phyloP scores from a whole-genome alignment of 2,888 invertebrate genomes.

The Drosophila austrosaltans region DNA sequence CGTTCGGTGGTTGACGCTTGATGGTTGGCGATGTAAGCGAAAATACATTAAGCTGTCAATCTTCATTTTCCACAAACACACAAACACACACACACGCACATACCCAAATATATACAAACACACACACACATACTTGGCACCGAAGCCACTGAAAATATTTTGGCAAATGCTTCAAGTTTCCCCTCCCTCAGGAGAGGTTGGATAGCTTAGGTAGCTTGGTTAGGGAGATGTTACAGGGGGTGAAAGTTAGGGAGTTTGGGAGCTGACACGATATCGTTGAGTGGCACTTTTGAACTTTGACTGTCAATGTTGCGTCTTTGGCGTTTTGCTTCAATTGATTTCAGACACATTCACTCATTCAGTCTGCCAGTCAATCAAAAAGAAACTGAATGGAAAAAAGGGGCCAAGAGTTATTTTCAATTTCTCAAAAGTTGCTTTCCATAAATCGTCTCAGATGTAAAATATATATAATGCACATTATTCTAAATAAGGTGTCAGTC shows the following conservation, averaged over 20 bases:
- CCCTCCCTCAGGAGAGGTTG: slow-evolving; percentile 8
- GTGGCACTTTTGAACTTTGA: slow-evolving; percentile 76
- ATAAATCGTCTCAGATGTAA: slow-evolving; percentile 32
- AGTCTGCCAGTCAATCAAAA: slow-evolving; percentile 30
- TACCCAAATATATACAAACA: slow-evolving; percentile 24
- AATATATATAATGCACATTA: slow-evolving; percentile 16
- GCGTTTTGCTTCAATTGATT: slow-evolving; percentile 65
- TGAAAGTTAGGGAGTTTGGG: slow-evolving; percentile 3
- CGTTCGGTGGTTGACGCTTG: background rate
- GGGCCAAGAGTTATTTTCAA: slow-evolving; percentile 39
- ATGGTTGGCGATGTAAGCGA: slow-evolving; percentile 52
- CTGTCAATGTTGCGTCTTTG: slow-evolving; percentile 46
- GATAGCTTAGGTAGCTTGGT: background rate
- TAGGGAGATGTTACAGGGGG: slow-evolving; percentile 1
- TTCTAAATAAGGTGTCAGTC: slow-evolving; percentile 17
- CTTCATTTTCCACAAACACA: slow-evolving; percentile 60
- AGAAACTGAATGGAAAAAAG: slow-evolving; percentile 38
- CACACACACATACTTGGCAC: slow-evolving; percentile 15
- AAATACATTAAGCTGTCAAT: slow-evolving; percentile 76
- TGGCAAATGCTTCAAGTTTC: slow-evolving; percentile 48
- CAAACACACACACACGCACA: slow-evolving; percentile 23
- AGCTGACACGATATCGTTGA: slow-evolving; percentile 46
- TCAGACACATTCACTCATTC: slow-evolving; percentile 44
- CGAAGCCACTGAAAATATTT: slow-evolving; percentile 62
- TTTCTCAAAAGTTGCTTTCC: slow-evolving; percentile 38